phyloP scores from a whole-genome alignment of 2,797 vertebrate species.

The Halcyon smyrnensis region DNA sequence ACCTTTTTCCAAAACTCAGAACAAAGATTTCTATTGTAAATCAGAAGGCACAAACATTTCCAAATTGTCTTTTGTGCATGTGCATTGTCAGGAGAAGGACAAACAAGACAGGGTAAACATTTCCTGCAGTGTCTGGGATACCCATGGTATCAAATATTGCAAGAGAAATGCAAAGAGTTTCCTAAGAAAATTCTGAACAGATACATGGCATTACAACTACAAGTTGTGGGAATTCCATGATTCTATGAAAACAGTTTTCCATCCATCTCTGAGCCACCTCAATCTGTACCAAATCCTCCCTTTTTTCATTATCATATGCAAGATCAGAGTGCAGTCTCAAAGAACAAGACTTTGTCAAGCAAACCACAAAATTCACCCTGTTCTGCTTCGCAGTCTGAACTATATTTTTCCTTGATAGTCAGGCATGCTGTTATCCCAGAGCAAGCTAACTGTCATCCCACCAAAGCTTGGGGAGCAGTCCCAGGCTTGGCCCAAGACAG shows the following conservation, averaged over 20 bases:
- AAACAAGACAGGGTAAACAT: background rate
- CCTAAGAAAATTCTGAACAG: background rate
- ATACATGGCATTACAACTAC: background rate
- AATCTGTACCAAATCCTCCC: background rate
- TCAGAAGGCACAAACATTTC: background rate
- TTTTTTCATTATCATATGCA: background rate
- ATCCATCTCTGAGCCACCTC: background rate
- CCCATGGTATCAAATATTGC: background rate
- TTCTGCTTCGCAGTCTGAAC: background rate
- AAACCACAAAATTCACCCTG: background rate
- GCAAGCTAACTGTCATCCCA: background rate
- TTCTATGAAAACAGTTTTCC: background rate
- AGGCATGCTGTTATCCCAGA: background rate
- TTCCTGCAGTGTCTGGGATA: background rate
- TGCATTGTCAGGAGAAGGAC: slow-evolving; percentile 8
- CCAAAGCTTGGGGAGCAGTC: background rate
- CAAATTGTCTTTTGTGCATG: background rate
- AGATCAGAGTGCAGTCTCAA: background rate
- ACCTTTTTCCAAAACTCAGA: slow-evolving; percentile 36
- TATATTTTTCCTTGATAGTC: background rate
- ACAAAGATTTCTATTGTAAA: slow-evolving; percentile 20
- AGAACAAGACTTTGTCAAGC: background rate
- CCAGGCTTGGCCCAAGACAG: background rate
- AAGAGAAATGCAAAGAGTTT: background rate
- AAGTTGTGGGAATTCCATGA: background rate